A percentile compares a stretch with the other conserved stretches of the same genome.
phyloP scores from a whole-genome alignment of 1,140 invertebrate genomes.

The Oryzaephilus surinamensis region DNA sequence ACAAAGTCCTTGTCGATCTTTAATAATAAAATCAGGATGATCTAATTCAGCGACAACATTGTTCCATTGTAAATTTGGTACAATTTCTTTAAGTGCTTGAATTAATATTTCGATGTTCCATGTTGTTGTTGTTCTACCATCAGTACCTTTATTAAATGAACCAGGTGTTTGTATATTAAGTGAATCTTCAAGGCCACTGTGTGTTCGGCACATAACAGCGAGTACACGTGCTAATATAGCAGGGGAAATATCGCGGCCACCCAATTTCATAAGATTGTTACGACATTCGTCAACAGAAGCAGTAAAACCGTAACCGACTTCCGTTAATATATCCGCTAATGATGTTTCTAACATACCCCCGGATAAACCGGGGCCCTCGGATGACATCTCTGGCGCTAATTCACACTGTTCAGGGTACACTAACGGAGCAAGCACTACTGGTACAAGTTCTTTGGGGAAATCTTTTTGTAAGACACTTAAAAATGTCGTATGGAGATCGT shows the following conservation, averaged over 20 bases:
- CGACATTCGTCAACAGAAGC: slow-evolving; percentile 81
- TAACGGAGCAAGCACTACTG: slow-evolving; percentile 76
- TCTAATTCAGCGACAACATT: slow-evolving; percentile 87
- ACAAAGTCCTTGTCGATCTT: slow-evolving; percentile 73
- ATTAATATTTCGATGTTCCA: slow-evolving; percentile 94
- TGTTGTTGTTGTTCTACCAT: slow-evolving; percentile 38
- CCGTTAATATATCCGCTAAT: slow-evolving; percentile 73
- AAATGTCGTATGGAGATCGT: slow-evolving; percentile 69
- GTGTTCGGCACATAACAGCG: slow-evolving; percentile 76
- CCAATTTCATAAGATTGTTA: slow-evolving; percentile 65
- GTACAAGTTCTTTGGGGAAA: slow-evolving; percentile 77
- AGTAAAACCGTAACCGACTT: slow-evolving; percentile 81
- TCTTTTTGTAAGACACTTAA: slow-evolving; percentile 69
- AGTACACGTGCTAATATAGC: slow-evolving; percentile 72
- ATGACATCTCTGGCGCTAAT: slow-evolving; percentile 52
- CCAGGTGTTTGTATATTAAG: slow-evolving; percentile 44
- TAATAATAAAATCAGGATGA: slow-evolving; percentile 78
- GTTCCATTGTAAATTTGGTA: slow-evolving; percentile 79
- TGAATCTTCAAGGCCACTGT: slow-evolving; percentile 60
- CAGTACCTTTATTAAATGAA: slow-evolving; percentile 28
- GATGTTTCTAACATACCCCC: slow-evolving; percentile 59
- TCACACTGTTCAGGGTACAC: slow-evolving; percentile 72
- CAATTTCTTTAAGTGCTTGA: slow-evolving; percentile 78
- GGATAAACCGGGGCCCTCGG: slow-evolving; percentile 39
- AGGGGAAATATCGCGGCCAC: slow-evolving; percentile 63